Evolutionary conservation across 2,888 invertebrate genomes (phyloP).

Genomic region (Entomobrya proxima): DNA sequence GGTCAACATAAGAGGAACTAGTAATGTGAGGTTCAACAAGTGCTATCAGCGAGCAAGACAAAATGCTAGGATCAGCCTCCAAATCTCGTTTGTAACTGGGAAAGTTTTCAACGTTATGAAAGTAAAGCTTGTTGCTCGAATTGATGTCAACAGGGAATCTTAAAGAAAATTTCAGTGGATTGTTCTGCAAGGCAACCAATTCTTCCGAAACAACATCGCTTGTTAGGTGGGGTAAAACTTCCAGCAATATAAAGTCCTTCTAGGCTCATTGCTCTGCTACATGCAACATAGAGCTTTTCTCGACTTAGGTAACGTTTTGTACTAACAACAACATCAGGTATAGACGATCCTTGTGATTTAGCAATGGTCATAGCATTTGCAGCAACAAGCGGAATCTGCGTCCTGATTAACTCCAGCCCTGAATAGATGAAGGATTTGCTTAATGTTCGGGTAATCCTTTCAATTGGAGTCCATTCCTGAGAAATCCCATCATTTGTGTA

Average conservation of each 20-base stretch:
- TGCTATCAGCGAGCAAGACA: no score
- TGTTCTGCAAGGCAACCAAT: no score
- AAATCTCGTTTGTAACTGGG: no score
- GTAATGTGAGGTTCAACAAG: no score
- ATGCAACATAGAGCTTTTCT: neutral
- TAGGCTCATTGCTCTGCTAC: neutral
- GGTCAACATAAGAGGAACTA: no score
- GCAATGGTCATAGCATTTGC: conserved; percentile 48
- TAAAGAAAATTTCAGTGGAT: no score
- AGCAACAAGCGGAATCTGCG: conserved; percentile 70
- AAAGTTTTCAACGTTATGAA: no score
- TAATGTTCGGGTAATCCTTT: neutral
- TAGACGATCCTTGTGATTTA: conserved; percentile 66
- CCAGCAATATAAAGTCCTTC: neutral
- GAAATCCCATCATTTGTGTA: neutral
- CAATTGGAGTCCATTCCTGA: conserved; percentile 4
- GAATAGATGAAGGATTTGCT: neutral
- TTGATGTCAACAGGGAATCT: no score
- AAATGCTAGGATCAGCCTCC: no score
- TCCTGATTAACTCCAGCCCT: conserved; percentile 34
- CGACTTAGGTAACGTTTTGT: neutral
- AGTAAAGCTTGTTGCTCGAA: no score
- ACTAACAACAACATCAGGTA: neutral
- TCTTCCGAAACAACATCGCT: no score
- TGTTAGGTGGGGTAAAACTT: neutral